Percentiles rank a stretch among this genome's conserved stretches.
Conservation (phyloP, 2,113 vertebrate genomes). For the Stictonetta naevosa region DNA sequence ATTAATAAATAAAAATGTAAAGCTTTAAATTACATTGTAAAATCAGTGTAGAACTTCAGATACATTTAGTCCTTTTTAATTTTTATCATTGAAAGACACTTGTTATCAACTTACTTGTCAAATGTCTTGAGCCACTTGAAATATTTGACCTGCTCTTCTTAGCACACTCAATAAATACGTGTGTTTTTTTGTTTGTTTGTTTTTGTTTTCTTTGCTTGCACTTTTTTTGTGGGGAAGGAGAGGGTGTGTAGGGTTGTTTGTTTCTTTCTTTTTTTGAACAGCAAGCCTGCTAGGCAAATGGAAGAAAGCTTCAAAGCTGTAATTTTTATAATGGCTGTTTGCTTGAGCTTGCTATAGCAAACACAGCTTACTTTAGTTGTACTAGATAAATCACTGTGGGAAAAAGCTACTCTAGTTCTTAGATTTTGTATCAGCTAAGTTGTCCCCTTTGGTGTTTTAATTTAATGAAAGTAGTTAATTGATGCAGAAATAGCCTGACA, state of each 20-base stretch:
- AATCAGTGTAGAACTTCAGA: neutral
- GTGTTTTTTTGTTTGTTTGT: neutral
- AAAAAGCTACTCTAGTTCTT: neutral
- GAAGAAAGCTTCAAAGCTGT: neutral
- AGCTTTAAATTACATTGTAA: neutral
- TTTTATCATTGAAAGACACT: neutral
- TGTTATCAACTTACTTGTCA: neutral
- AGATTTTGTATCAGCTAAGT: slow-evolving; percentile 12
- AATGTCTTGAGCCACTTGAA: neutral
- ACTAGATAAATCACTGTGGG: neutral
- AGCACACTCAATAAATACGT: neutral
- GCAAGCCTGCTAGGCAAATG: neutral
- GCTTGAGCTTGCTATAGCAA: neutral
- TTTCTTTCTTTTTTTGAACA: neutral
- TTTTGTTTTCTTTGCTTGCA: neutral
- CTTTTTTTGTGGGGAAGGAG: neutral
- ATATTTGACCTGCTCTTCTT: neutral
- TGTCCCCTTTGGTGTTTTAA: slow-evolving; percentile 42
- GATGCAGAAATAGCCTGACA: slow-evolving; percentile 31
- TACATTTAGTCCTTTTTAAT: neutral
- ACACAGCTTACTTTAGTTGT: neutral
- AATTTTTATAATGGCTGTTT: slow-evolving; percentile 13
- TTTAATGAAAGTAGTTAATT: slow-evolving; percentile 59
- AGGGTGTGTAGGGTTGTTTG: neutral
- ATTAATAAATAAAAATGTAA: neutral